Percentiles rank a stretch among this genome's conserved stretches.
These are phyloP conservation scores for Molossus alvarezi DNA, from an alignment of 2,797 vertebrate species.

Conservation along the genomic window DNA sequence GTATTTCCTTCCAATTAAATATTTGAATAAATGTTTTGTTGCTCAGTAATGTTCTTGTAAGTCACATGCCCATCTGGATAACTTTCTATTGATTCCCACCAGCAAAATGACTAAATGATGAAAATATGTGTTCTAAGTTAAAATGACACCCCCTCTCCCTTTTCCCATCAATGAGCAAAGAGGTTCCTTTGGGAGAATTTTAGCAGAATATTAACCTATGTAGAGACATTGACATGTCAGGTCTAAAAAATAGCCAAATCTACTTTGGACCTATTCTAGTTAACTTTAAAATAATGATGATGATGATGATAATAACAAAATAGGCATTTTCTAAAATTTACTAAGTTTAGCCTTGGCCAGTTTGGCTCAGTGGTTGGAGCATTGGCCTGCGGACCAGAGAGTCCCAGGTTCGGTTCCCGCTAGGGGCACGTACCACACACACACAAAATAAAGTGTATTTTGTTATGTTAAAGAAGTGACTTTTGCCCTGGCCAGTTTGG, in stretches of 20 bases:
- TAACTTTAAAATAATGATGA: neutral
- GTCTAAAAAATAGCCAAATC: slow-evolving; percentile 62
- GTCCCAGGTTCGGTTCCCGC: too few species aligned
- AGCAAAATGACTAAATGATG: slow-evolving; percentile 70
- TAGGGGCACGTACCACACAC: too few species aligned
- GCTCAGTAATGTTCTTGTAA: slow-evolving; percentile 67
- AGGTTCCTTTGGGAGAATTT: slow-evolving; percentile 69
- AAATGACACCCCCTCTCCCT: neutral
- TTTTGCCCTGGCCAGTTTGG: too few species aligned
- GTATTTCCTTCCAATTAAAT: slow-evolving; percentile 80
- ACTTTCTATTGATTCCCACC: slow-evolving; percentile 68
- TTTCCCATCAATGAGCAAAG: slow-evolving; percentile 65
- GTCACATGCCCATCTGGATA: slow-evolving; percentile 60
- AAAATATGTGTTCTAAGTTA: slow-evolving; percentile 69
- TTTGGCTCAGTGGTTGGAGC: too few species aligned
- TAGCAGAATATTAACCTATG: slow-evolving; percentile 35
- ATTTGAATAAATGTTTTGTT: slow-evolving; percentile 79
- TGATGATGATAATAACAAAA: neutral
- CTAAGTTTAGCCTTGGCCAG: neutral
- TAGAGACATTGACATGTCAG: slow-evolving; percentile 36
- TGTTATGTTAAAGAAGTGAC: too few species aligned
- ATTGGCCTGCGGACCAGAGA: too few species aligned
- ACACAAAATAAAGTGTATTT: too few species aligned
- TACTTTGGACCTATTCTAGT: slow-evolving; percentile 4
- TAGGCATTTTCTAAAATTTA: slow-evolving; percentile 52